Base-by-base conservation (phyloP, 2,888 invertebrate genomes). In the Diarsia mendica region DNA sequence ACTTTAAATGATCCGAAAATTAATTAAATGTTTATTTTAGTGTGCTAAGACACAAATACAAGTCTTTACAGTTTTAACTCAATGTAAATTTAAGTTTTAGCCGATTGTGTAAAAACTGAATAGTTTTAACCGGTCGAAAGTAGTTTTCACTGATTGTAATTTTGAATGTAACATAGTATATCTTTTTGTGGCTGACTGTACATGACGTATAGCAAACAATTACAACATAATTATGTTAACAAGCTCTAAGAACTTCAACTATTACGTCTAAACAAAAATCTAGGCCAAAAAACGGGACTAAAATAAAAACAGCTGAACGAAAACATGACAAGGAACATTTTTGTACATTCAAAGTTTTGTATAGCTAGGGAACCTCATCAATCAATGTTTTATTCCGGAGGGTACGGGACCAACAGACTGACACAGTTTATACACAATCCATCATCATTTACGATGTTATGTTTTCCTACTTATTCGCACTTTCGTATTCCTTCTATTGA, bases 361-460 rank as follows among this genome's bases (percentile, higher is more conserved):
- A 67, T 72, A 69, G 80, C 73, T 67, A 49, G 68, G 58, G 67
- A 69, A 39, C 28, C 75, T 79, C 80, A 88, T 87, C 85, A 69
- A 88, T 87, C 87, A 88, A 75, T 20, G 79, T 79, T 67, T 64
- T 60, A 64, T 58, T 77, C 67, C 69, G 74, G 64, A 77, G 75
- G 53, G 49, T 64, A 64, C 71, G 68, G 58, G 75, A 72, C 72
- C 72, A 71, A 64, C 49, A 23, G 23, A 55, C 71, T 65, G 72
- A 53, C 65, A 70, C 71, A 75, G 67, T 77, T 68, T 65, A 63
- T 67, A 48, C 44, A 83, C 77, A 77, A 87, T 88, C 85, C 67
- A 86, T 87, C 87, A 79, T 74, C 65, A 72, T 68, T 80, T 76
- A 77, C 71, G 77, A 73, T 23, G 75, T 83, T 79, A 72, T 75